Conservation (phyloP, 37 sponge, comb jelly and placozoan genomes). For the Bolinopsis microptera region DNA sequence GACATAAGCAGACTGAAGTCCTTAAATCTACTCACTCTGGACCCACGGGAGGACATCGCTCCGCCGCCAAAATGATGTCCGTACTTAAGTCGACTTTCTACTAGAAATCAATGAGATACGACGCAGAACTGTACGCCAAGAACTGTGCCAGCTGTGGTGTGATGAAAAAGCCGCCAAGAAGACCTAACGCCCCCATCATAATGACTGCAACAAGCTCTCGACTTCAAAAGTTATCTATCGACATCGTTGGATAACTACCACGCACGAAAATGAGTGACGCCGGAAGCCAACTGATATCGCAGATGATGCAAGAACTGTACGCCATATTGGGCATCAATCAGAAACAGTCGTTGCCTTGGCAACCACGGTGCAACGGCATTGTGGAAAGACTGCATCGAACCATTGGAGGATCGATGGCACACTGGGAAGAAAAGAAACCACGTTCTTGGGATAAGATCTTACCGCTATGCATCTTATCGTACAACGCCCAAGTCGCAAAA, state of each 20-base stretch:
- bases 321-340: no score
- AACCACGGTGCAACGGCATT: no score
- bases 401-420: not conserved
- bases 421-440: not conserved
- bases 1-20: not conserved
- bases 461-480: not conserved
- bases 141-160: not conserved
- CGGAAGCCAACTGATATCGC: no score
- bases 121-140: not conserved
- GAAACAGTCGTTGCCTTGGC: no score
- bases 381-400: not conserved
- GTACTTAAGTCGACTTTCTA: not conserved
- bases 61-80: not conserved
- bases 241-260: not conserved
- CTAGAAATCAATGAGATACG: not conserved
- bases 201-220: not conserved
- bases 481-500: conserved; percentile 41
- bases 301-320: no score
- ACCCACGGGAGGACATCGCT: not conserved
- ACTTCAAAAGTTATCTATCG: not conserved
- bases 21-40: not conserved
- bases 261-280: not conserved
- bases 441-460: not conserved
- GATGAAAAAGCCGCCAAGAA: no score
- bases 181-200: no score